phyloP scores from a whole-genome alignment of 2,888 invertebrate species.

The Muschampia plurimacula region DNA sequence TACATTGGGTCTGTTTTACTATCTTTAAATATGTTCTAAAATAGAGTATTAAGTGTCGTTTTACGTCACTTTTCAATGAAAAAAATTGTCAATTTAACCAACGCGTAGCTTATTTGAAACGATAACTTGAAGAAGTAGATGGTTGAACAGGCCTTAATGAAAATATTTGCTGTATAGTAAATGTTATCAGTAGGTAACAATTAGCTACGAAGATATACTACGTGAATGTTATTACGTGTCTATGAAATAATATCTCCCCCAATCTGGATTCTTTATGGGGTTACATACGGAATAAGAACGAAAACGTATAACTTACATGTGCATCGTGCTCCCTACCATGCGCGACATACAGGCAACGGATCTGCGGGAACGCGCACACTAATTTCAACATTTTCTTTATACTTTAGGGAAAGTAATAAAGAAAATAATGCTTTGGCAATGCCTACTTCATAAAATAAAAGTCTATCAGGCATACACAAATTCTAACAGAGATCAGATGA shows the following conservation, averaged over 20 bases:
- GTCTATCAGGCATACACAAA: not conserved
- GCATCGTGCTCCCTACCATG: slow-evolving; percentile 65
- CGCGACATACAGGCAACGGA: slow-evolving; percentile 69
- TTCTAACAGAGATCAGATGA: not conserved
- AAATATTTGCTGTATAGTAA: too few relatives aligned
- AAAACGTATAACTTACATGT: slow-evolving; percentile 65
- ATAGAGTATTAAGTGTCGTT: too few relatives aligned
- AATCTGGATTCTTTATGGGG: not conserved
- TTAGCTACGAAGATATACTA: too few relatives aligned
- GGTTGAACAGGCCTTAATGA: too few relatives aligned
- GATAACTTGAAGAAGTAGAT: too few relatives aligned
- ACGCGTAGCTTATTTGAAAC: too few relatives aligned
- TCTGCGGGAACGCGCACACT: slow-evolving; percentile 58
- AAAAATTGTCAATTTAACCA: too few relatives aligned
- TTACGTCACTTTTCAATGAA: too few relatives aligned
- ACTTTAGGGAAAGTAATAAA: not conserved
- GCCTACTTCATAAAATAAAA: not conserved
- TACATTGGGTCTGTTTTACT: too few relatives aligned
- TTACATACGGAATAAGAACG: not conserved
- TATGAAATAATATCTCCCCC: not conserved
- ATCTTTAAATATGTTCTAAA: too few relatives aligned
- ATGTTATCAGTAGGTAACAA: too few relatives aligned
- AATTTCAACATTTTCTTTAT: slow-evolving; percentile 14
- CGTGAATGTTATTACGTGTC: too few relatives aligned
- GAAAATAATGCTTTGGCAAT: slow-evolving; percentile 3